A percentile compares a stretch with the other conserved stretches of the same genome.
phyloP scores from a whole-genome alignment of 64 coral and sea anemone species.

The Dendrophyllia cribrosa region DNA sequence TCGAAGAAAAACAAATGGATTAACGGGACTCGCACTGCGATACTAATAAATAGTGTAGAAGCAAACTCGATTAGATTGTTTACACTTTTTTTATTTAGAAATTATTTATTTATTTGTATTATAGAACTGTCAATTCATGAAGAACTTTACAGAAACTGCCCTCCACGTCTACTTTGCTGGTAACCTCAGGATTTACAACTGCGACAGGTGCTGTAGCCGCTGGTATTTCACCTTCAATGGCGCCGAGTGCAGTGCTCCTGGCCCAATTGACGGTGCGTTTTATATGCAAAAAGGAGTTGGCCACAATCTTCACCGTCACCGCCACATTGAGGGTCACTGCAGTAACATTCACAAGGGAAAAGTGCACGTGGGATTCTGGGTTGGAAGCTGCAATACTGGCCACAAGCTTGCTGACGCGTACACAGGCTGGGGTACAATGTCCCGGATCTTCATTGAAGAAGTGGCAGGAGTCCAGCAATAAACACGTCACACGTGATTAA shows the following conservation, averaged over 20 bases:
- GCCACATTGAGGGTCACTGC: background rate
- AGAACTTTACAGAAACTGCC: conserved; percentile 3
- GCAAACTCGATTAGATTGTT: too few relatives aligned
- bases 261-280: too few relatives aligned
- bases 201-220: background rate
- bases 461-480: background rate
- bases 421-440: background rate
- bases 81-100: too few relatives aligned
- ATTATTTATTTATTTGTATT: too few relatives aligned
- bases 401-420: background rate
- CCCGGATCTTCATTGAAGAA: conserved; percentile 2
- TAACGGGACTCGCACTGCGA: too few relatives aligned
- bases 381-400: background rate
- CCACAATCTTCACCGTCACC: background rate
- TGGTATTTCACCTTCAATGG: conserved; percentile 18
- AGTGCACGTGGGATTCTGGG: background rate
- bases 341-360: background rate
- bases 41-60: too few relatives aligned
- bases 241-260: background rate
- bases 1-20: too few relatives aligned
- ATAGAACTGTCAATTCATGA: background rate
- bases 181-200: background rate
- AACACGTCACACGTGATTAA: background rate
- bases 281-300: background rate
- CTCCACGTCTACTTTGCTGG: conserved; percentile 14